phyloP scores from a whole-genome alignment of 1,140 invertebrate species.

The Copidosoma floridanum region DNA sequence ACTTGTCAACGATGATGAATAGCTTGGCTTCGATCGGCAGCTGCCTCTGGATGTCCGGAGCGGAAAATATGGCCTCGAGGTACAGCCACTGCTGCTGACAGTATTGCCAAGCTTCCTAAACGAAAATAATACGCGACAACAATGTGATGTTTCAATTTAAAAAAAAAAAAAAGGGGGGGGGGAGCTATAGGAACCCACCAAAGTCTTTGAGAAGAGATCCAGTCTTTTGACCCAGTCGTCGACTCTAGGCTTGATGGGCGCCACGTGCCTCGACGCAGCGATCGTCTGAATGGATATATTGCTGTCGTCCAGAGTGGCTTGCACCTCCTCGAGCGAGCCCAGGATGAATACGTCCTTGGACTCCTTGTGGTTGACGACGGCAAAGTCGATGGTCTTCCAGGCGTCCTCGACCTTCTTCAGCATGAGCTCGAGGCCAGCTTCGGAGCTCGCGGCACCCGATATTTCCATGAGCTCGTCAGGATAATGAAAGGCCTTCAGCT shows the following conservation, averaged over 20 bases:
- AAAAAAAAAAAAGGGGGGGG: too few relatives aligned
- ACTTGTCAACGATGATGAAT: conserved; percentile 80
- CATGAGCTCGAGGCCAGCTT: conserved; percentile 74
- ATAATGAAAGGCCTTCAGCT: conserved; percentile 70
- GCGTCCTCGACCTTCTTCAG: conserved; percentile 79
- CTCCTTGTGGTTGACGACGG: conserved; percentile 74
- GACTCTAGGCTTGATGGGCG: conserved; percentile 75
- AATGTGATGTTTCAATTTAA: too few relatives aligned
- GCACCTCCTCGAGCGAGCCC: conserved; percentile 80
- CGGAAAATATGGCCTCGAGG: conserved; percentile 84
- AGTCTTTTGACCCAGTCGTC: conserved; percentile 76
- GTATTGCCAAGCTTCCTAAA: conserved; percentile 78
- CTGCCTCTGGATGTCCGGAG: conserved; percentile 84
- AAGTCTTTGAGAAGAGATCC: conserved; percentile 72
- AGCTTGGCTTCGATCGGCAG: conserved; percentile 81
- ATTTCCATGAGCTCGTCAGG: conserved; percentile 77
- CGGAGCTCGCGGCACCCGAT: conserved; percentile 79
- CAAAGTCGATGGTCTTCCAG: conserved; percentile 79
- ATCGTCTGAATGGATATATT: conserved; percentile 85
- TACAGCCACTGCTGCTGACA: conserved; percentile 87
- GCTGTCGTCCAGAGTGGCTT: conserved; percentile 77
- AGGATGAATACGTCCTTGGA: conserved; percentile 79
- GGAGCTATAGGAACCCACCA: too few relatives aligned
- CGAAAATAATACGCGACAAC: conserved; percentile 4
- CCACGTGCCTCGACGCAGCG: conserved; percentile 77